Percentiles rank a stretch among this genome's conserved stretches.
Evolutionary conservation across 2,888 invertebrate genomes (phyloP).

Genomic region (Halocaridina rubra): DNA sequence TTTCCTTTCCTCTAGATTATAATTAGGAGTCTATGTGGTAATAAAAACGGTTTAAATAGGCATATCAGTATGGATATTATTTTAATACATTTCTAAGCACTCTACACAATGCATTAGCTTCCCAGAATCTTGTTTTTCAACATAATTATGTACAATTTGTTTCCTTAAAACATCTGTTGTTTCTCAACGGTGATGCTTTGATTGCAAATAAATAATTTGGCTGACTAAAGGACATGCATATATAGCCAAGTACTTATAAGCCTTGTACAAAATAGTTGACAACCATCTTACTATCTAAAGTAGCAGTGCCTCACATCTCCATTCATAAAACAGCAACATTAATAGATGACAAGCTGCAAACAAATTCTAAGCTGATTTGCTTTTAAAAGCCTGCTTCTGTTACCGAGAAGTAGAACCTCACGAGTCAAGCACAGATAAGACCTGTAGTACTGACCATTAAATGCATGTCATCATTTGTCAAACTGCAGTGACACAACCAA

Average conservation of each 20-base stretch:
- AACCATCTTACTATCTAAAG: no score
- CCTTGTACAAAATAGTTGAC: no score
- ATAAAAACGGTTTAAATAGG: neutral
- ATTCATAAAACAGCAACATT: neutral
- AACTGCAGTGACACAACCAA: slow-evolving; percentile 51
- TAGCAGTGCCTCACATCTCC: neutral
- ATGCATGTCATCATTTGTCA: no score
- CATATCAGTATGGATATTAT: neutral
- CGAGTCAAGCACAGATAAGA: neutral
- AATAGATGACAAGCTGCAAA: neutral
- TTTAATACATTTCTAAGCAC: no score
- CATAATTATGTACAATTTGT: neutral
- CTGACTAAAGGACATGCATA: neutral
- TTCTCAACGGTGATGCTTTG: neutral
- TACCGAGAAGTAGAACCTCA: neutral
- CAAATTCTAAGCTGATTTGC: neutral
- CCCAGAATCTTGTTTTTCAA: neutral
- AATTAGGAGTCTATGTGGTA: neutral
- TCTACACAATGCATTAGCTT: neutral
- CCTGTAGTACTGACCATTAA: neutral
- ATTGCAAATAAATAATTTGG: neutral
- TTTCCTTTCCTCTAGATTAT: neutral
- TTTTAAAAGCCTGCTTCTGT: neutral
- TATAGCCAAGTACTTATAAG: neutral
- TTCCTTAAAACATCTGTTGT: neutral